Evolutionary conservation across 2,888 invertebrate genomes (phyloP).

Genomic region (Synergus gifuensis): DNA sequence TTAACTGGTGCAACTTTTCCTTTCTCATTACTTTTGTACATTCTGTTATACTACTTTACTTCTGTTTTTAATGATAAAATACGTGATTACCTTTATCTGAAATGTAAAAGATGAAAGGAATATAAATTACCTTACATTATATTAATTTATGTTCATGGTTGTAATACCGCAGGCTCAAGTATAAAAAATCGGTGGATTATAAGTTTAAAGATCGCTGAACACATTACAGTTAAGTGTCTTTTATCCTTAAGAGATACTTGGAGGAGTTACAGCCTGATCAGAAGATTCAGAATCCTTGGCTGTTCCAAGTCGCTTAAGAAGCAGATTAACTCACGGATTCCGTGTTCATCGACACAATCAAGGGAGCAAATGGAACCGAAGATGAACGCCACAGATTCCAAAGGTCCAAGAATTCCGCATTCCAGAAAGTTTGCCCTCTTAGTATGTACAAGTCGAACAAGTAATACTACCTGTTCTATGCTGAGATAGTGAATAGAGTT

Average conservation of each 20-base stretch:
- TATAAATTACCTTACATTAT: too few relatives aligned
- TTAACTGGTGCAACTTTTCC: not conserved
- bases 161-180: not conserved
- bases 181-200: not conserved
- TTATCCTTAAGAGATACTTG: slow-evolving; percentile 10
- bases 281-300: not conserved
- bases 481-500: slow-evolving; percentile 26
- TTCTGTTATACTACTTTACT: not conserved
- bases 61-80: not conserved
- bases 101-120: too few relatives aligned
- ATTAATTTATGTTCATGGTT: too few relatives aligned
- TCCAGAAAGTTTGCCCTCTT: slow-evolving; percentile 14
- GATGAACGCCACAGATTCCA: slow-evolving; percentile 13
- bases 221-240: not conserved
- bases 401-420: slow-evolving; percentile 21
- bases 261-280: not conserved
- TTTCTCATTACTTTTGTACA: not conserved
- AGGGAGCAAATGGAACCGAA: slow-evolving; percentile 4
- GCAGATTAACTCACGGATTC: slow-evolving; percentile 22
- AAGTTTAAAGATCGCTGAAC: not conserved
- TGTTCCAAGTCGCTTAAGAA: slow-evolving; percentile 9
- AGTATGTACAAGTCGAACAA: slow-evolving; percentile 1
- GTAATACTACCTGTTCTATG: slow-evolving; percentile 25
- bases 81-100: too few relatives aligned
- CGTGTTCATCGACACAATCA: slow-evolving; percentile 33